Percentiles rank a stretch among this genome's conserved stretches.
Conservation (phyloP, 2,888 invertebrate genomes). For the Amblyteles armatorius region DNA sequence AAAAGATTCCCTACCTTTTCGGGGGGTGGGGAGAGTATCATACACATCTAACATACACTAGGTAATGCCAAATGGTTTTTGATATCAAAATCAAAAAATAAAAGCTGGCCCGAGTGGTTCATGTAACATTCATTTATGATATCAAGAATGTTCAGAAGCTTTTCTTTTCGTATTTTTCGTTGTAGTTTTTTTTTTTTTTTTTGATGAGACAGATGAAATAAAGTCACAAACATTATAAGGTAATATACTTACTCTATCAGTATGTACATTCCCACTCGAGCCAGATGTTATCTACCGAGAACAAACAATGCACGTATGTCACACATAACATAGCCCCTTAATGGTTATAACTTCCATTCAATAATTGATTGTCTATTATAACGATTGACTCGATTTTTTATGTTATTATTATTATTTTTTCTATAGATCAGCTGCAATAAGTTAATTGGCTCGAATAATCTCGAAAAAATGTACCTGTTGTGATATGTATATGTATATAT, state of each 20-base stretch:
- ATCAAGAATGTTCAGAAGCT: slow-evolving; percentile 64
- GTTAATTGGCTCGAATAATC: slow-evolving; percentile 42
- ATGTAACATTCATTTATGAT: slow-evolving; percentile 73
- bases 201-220: slow-evolving; percentile 76
- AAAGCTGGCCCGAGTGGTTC: slow-evolving; percentile 81
- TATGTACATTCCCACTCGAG: slow-evolving; percentile 83
- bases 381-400: slow-evolving; percentile 38
- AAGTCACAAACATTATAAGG: slow-evolving; percentile 81
- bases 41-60: slow-evolving; percentile 58
- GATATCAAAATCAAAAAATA: slow-evolving; percentile 61
- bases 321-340: slow-evolving; percentile 76
- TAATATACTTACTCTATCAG: slow-evolving; percentile 83
- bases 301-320: slow-evolving; percentile 80
- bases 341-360: slow-evolving; percentile 73
- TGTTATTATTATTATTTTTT: slow-evolving; percentile 33
- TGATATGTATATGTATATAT: neutral
- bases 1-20: slow-evolving; percentile 63
- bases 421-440: slow-evolving; percentile 60
- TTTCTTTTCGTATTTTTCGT: slow-evolving; percentile 42
- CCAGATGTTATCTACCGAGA: slow-evolving; percentile 83
- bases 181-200: slow-evolving; percentile 50
- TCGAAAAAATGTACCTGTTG: slow-evolving; percentile 57
- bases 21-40: slow-evolving; percentile 33
- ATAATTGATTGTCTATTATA: slow-evolving; percentile 62
- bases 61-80: slow-evolving; percentile 55